A percentile compares a stretch with the other conserved stretches of the same genome.
Evolutionary conservation across 30 jellyfish, hydroid and myxozoan species (phyloP).

Genomic region (Aurelia coerulea): DNA sequence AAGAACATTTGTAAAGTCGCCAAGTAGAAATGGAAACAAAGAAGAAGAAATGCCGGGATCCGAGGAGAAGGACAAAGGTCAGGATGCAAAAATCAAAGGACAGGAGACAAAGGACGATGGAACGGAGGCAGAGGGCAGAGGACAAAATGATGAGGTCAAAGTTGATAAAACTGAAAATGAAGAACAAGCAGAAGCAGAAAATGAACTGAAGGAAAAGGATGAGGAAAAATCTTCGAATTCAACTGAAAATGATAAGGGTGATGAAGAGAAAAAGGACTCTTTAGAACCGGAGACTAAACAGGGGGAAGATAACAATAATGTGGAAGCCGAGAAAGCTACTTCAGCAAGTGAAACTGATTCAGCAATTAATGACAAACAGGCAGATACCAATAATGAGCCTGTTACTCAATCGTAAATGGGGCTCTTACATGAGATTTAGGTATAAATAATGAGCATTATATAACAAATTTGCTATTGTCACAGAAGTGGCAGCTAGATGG

Average conservation of each 20-base stretch:
- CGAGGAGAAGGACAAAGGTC: not conserved
- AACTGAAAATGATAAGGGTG: not conserved
- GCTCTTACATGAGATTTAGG: not conserved
- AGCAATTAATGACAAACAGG: too few relatives aligned
- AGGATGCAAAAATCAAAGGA: not conserved
- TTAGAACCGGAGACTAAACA: not conserved
- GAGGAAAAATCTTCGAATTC: not conserved
- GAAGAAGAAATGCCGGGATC: not conserved
- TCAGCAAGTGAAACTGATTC: not conserved
- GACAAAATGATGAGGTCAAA: not conserved
- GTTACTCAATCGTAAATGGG: too few relatives aligned
- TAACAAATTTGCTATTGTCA: too few relatives aligned
- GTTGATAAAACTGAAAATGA: not conserved
- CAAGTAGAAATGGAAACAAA: not conserved
- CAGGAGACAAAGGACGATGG: not conserved
- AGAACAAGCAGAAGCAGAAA: not conserved
- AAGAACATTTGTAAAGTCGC: conserved; percentile 24
- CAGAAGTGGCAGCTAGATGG: too few relatives aligned
- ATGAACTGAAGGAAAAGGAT: not conserved
- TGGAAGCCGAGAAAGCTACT: not conserved
- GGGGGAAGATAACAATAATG: not conserved
- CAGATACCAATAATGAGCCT: too few relatives aligned
- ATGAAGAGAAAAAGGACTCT: not conserved
- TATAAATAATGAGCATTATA: too few relatives aligned
- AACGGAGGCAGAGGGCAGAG: conserved; percentile 1